These are phyloP conservation scores for Scaptomyza montana DNA, from an alignment of 1,140 invertebrate species.

Conservation along the genomic window DNA sequence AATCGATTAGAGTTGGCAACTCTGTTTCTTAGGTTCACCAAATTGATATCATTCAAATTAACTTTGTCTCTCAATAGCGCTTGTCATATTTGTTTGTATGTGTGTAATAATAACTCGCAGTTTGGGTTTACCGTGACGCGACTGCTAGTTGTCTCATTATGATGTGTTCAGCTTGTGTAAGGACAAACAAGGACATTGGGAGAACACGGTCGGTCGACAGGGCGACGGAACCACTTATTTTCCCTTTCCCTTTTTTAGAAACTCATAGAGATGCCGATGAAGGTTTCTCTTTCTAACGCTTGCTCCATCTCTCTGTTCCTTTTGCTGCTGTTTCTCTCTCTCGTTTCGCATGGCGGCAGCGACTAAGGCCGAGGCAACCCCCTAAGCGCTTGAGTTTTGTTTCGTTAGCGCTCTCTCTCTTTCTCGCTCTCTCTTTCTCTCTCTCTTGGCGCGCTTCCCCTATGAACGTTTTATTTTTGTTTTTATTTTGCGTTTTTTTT, in stretches of 20 bases:
- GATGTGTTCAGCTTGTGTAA: slow-evolving; percentile 59
- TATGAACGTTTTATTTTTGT: slow-evolving; percentile 36
- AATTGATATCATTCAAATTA: slow-evolving; percentile 39
- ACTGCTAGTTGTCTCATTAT: slow-evolving; percentile 65
- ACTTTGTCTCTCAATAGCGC: slow-evolving; percentile 16
- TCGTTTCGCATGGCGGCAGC: slow-evolving; percentile 14
- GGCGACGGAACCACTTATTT: slow-evolving; percentile 55
- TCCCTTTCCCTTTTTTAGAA: slow-evolving; percentile 17
- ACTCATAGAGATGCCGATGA: slow-evolving; percentile 15
- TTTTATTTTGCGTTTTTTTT: slow-evolving; percentile 24
- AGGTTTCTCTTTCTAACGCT: background rate
- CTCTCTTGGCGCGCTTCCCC: slow-evolving; percentile 33
- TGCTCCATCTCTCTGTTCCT: background rate
- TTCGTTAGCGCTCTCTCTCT: slow-evolving; percentile 42
- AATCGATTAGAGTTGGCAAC: slow-evolving; percentile 5
- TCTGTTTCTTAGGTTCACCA: background rate
- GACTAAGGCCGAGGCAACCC: slow-evolving; percentile 43
- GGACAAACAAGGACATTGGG: slow-evolving; percentile 67
- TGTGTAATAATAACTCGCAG: slow-evolving; percentile 1
- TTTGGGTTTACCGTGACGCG: slow-evolving; percentile 39
- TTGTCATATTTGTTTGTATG: background rate
- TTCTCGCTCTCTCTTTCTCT: slow-evolving; percentile 34
- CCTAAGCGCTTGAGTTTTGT: slow-evolving; percentile 40
- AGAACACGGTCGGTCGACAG: slow-evolving; percentile 30
- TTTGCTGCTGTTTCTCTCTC: background rate